These are phyloP conservation scores for Meteorus sp. DNA, from an alignment of 1,140 invertebrate species.

Conservation along the genomic window DNA sequence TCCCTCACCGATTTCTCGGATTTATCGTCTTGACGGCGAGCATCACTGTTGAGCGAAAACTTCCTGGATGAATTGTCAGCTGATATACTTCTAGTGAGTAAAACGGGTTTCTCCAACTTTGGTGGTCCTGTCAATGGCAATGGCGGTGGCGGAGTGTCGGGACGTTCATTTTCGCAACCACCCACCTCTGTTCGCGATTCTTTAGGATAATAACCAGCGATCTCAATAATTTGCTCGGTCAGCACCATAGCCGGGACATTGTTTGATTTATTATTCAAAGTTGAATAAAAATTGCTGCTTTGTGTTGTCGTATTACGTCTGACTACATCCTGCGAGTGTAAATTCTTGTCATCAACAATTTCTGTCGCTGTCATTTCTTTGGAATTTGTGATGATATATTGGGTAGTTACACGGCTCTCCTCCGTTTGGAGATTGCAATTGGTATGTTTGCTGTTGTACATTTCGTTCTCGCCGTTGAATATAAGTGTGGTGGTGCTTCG, in stretches of 20 bases:
- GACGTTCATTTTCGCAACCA: slow-evolving; percentile 22
- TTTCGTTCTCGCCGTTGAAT: slow-evolving; percentile 5
- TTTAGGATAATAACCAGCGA: slow-evolving; percentile 36
- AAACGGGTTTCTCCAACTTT: slow-evolving; percentile 30
- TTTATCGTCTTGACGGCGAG: slow-evolving; percentile 70
- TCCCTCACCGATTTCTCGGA: slow-evolving; percentile 80
- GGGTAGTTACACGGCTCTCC: slow-evolving; percentile 4
- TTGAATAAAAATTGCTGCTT: no score
- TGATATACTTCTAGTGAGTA: slow-evolving; percentile 27
- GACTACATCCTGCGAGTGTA: background rate
- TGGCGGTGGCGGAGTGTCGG: slow-evolving; percentile 47
- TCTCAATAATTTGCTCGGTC: slow-evolving; percentile 44
- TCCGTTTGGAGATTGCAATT: slow-evolving; percentile 13
- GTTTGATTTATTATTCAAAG: slow-evolving; percentile 14
- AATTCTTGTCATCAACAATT: background rate
- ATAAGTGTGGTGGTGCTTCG: slow-evolving; percentile 23
- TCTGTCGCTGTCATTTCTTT: slow-evolving; percentile 10
- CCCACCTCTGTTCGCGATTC: slow-evolving; percentile 16
- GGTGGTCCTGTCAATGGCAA: slow-evolving; percentile 52
- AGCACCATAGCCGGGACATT: slow-evolving; percentile 30
- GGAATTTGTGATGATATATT: slow-evolving; percentile 15
- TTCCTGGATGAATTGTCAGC: slow-evolving; percentile 32
- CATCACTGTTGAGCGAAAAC: slow-evolving; percentile 43
- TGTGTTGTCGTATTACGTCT: background rate
- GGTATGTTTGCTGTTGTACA: slow-evolving; percentile 19